Evolutionary conservation across 2,797 vertebrate species (phyloP), one percentile per base, ranked within the genome.

Genomic region (Ptychadena robeensis): DNA sequence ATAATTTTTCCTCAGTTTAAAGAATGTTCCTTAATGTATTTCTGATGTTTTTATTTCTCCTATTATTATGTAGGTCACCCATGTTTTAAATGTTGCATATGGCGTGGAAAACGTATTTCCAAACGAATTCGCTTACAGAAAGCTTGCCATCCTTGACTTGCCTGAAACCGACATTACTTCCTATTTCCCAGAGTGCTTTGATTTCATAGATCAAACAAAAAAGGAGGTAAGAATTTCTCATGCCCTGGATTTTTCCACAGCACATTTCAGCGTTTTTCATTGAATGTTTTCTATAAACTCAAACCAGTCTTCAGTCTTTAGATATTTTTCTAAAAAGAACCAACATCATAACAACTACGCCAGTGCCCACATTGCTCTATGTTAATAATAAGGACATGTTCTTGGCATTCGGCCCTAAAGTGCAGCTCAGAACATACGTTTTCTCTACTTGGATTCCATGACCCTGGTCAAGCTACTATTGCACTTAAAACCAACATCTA

Each of bases 61-160:
- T 82, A 81, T 73, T 81, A 61, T 68, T 53, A 89, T 89, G 70
- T 89, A 98, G 98, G 95, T 98, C 87, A 97, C 97, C 77, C 97
- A 98, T 53, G 88, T 99, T 88, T 91, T 99, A 84, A 99, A 98
- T 61, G 96, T 98, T 75, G 98, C 96, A 0, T 97, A 95, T 0
- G 97, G 97, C 83, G 96, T 98, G 80, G 95, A 97, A 88, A 98
- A 98, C 82, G 91, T 93, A 77, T 99, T 98, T 82, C 93, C 95
- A 0, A 40, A 93, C 87, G 93, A 97, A 72, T 98, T 98, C 87
- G 88, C 91, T 84, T 99, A 97, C 89, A 97, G 96, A 88, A 96
- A 88, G 0, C 87, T 98, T 89, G 94, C 94, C 82, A 96, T 99
- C 80, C 86, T 96, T 92, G 98, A 99, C 88, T 91, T 95, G 1